Evolutionary conservation across 2,113 vertebrate species (phyloP), one percentile per base, ranked within the genome.

Genomic region (Dasyornis broadbenti): DNA sequence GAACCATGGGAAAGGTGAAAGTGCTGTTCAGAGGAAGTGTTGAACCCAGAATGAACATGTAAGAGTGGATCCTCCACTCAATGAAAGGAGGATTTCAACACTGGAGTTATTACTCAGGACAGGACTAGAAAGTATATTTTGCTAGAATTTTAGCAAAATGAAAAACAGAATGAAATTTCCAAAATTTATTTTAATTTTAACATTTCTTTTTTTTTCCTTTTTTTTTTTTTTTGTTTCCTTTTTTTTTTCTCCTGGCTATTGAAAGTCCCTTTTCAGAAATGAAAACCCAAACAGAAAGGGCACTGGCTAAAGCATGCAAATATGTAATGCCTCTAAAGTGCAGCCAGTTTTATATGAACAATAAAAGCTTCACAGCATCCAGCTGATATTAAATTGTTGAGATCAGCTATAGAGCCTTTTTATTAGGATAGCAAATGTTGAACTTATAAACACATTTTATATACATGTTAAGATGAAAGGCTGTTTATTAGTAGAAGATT

Each of bases 401-500:
- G 71, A 89, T 92, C 88, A 94, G 30, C 71, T 63, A 49, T 77
- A 35, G 21, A 78, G 35, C 24, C 21, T 89, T 96, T 96, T 93
- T 94, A 93, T 83, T 83, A 86, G 76, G 56, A 89, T 22, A 83
- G 42, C 72, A 78, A 78, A 93, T 59, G 56, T 56, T 91, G 82
- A 94, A 90, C 45, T 83, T 95, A 86, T 59, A 93, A 94, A 93
- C 68, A 42, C 75, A 54, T 80, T 91, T 86, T 79, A 37, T 94
- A 90, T 94, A 54, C 47, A 78, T 73, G 63, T 61, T 82, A 82
- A 92, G 95, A 95, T 92, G 90, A 95, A 93, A 94, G 84, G 4
- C 85, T 72, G 30, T 88, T 93, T 93, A 82, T 86, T 83, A 64
- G 76, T 57, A 77, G 54, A 85, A 80, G 50, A 4, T 40, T 75